phyloP scores from a whole-genome alignment of 2,797 vertebrate species.

The Eidolon dupreanum region DNA sequence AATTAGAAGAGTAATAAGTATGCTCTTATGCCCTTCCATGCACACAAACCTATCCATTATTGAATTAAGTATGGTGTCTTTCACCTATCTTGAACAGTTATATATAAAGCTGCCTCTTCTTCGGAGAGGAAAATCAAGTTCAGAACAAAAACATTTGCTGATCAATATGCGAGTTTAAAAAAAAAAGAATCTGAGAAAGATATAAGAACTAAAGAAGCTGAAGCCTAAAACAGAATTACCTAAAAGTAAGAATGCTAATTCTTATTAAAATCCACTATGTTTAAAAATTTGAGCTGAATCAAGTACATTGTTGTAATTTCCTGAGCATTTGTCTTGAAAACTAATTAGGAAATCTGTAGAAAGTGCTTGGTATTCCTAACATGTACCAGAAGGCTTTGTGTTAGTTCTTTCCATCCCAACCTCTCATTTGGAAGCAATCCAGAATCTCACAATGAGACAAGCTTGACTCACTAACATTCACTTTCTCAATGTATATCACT shows the following conservation, averaged over 20 bases:
- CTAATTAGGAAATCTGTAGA: constrained; percentile 64
- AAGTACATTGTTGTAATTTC: constrained; percentile 53
- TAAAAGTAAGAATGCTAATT: constrained; percentile 3
- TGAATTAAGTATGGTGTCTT: constrained; percentile 11
- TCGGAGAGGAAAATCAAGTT: constrained; percentile 24
- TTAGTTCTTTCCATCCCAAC: constrained; percentile 9
- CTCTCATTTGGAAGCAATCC: constrained; percentile 62
- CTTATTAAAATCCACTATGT: constrained; percentile 7
- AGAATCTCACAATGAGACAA: constrained; percentile 34
- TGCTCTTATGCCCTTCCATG: not conserved
- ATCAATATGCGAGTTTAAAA: not conserved
- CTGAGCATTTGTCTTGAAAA: constrained; percentile 63
- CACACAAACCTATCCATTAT: not conserved
- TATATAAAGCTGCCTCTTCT: not conserved
- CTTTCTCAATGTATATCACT: constrained; percentile 13
- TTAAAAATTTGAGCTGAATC: constrained; percentile 57
- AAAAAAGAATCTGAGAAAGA: not conserved
- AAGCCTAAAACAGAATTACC: not conserved
- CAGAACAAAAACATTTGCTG: constrained; percentile 44
- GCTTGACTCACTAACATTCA: constrained; percentile 44
- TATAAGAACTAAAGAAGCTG: not conserved
- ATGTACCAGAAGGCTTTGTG: constrained; percentile 7
- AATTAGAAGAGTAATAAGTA: constrained; percentile 40
- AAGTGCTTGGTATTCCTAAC: constrained; percentile 55
- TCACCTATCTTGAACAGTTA: not conserved